A percentile compares a stretch with the other conserved stretches of the same genome.
Evolutionary conservation across 2,888 invertebrate genomes (phyloP).

Genomic region (Hirtodrosophila alboralis): DNA sequence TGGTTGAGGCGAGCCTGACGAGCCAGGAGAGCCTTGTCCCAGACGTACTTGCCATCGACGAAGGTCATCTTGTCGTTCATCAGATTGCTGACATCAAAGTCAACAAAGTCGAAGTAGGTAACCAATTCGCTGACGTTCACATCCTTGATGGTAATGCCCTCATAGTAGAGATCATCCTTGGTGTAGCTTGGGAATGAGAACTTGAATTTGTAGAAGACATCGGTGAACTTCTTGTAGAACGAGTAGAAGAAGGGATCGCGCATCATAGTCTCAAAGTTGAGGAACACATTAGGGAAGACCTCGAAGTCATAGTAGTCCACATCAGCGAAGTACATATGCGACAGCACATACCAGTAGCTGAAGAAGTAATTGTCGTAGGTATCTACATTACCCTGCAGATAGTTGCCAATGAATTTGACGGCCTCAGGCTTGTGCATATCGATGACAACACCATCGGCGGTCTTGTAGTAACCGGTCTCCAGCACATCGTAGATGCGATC

Average conservation of each 20-base stretch:
- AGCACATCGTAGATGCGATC: slow-evolving; percentile 85
- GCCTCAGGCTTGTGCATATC: slow-evolving; percentile 87
- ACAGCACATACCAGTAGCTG: slow-evolving; percentile 73
- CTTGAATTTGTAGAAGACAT: slow-evolving; percentile 87
- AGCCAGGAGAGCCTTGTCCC: slow-evolving; percentile 84
- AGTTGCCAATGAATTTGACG: slow-evolving; percentile 87
- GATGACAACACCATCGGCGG: slow-evolving; percentile 85
- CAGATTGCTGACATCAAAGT: slow-evolving; percentile 87
- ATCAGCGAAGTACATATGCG: slow-evolving; percentile 76
- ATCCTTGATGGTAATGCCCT: slow-evolving; percentile 87
- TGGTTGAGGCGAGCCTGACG: slow-evolving; percentile 88
- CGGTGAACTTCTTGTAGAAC: slow-evolving; percentile 87
- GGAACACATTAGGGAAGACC: slow-evolving; percentile 85
- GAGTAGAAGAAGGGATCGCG: slow-evolving; percentile 91
- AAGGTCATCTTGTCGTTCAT: slow-evolving; percentile 85
- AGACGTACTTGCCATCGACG: slow-evolving; percentile 81
- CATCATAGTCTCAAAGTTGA: slow-evolving; percentile 87
- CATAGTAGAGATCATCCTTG: slow-evolving; percentile 86
- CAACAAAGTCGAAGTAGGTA: slow-evolving; percentile 89
- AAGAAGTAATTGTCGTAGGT: slow-evolving; percentile 76
- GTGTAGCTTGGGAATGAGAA: slow-evolving; percentile 86
- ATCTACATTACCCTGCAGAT: slow-evolving; percentile 87
- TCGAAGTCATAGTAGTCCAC: slow-evolving; percentile 64
- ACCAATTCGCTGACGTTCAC: slow-evolving; percentile 87
- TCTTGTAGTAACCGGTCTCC: slow-evolving; percentile 84